phyloP scores from a whole-genome alignment of 23 tunicate genomes.

The Phallusia fumigata region DNA sequence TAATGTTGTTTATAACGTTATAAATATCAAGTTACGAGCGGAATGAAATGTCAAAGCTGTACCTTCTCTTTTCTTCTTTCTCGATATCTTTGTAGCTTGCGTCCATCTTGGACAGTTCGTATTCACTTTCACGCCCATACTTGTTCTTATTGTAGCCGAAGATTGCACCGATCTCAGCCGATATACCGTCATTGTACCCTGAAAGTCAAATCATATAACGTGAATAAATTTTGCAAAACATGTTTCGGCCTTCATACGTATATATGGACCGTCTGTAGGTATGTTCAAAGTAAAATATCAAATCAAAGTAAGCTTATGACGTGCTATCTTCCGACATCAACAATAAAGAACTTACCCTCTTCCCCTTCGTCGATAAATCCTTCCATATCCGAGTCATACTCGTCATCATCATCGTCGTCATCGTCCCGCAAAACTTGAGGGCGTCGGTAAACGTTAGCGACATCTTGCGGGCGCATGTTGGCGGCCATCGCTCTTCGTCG shows the following conservation, averaged over 20 bases:
- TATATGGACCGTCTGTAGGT: too few relatives aligned
- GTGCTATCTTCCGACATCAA: too few relatives aligned
- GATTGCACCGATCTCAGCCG: slow-evolving; percentile 65
- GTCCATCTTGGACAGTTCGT: slow-evolving; percentile 88
- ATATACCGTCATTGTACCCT: slow-evolving; percentile 1
- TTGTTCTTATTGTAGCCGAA: slow-evolving; percentile 66
- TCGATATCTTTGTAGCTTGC: slow-evolving; percentile 87
- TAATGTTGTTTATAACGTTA: too few relatives aligned
- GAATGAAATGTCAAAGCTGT: too few relatives aligned
- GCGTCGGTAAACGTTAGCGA: slow-evolving; percentile 15
- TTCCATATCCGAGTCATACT: slow-evolving; percentile 85
- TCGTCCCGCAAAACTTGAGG: slow-evolving; percentile 35
- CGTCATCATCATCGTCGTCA: slow-evolving; percentile 65
- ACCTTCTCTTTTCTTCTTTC: slow-evolving; percentile 91
- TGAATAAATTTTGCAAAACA: too few relatives aligned
- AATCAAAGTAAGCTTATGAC: too few relatives aligned
- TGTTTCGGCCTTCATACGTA: too few relatives aligned
- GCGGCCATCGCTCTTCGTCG: slow-evolving; percentile 17
- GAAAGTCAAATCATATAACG: not conserved
- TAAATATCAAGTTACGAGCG: too few relatives aligned
- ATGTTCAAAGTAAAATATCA: too few relatives aligned
- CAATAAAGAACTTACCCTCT: slow-evolving; percentile 16
- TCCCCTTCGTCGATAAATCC: slow-evolving; percentile 82
- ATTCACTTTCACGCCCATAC: slow-evolving; percentile 90
- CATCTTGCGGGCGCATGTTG: slow-evolving; percentile 7